Percentiles rank a stretch among this genome's conserved stretches.
Evolutionary conservation across 2,797 vertebrate genomes (phyloP).

Genomic region (Streptopelia turtur): DNA sequence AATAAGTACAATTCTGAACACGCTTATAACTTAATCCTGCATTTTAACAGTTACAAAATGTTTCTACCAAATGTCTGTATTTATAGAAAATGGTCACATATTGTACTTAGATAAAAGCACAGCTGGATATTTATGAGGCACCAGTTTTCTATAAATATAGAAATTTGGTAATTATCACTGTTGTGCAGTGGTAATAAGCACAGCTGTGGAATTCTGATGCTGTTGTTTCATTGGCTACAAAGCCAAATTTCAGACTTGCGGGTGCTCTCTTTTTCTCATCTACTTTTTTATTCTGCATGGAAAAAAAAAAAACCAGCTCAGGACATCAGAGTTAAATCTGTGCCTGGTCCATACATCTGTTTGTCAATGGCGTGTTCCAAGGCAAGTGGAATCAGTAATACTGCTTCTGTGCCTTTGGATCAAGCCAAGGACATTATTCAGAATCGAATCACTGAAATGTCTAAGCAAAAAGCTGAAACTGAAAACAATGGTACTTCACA

Average conservation of each 20-base stretch:
- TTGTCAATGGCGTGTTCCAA: not conserved
- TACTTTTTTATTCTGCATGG: not conserved
- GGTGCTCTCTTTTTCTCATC: not conserved
- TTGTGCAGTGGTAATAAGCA: not conserved
- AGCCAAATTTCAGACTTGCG: not conserved
- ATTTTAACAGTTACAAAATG: not conserved
- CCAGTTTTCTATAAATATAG: conserved; percentile 56
- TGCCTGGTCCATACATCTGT: not conserved
- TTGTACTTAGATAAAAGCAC: not conserved
- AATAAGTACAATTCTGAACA: not conserved
- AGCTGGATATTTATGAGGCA: conserved; percentile 32
- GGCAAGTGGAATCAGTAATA: not conserved
- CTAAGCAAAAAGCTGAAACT: not conserved
- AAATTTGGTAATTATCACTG: conserved; percentile 39
- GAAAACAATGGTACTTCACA: not conserved
- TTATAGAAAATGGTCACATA: not conserved
- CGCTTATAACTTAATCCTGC: not conserved
- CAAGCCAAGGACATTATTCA: not conserved
- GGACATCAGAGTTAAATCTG: not conserved
- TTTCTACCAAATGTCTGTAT: not conserved
- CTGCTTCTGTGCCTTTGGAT: not conserved
- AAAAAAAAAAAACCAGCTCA: not conserved
- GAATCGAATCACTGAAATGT: not conserved
- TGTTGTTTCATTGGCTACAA: conserved; percentile 2
- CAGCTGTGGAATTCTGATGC: conserved; percentile 14